phyloP scores from a whole-genome alignment of 1,140 invertebrate species.

The Choristoneura fumiferana region DNA sequence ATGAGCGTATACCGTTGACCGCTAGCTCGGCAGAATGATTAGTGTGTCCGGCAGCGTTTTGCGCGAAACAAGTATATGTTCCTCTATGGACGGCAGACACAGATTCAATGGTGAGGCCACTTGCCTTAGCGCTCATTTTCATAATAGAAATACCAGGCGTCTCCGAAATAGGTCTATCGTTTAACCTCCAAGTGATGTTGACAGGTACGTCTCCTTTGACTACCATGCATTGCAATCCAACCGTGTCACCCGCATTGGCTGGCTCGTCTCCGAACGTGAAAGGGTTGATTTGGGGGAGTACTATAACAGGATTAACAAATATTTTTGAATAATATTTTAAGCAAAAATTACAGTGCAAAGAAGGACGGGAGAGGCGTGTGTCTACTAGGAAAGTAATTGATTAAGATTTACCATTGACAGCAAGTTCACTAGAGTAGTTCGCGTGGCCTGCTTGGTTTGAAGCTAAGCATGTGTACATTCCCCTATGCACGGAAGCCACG shows the following conservation, averaged over 20 bases:
- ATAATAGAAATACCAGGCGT: slow-evolving; percentile 53
- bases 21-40: slow-evolving; percentile 79
- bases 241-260: slow-evolving; percentile 79
- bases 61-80: slow-evolving; percentile 84
- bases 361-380: not conserved
- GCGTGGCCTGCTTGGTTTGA: slow-evolving; percentile 82
- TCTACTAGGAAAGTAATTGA: not conserved
- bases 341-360: not conserved
- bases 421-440: slow-evolving; percentile 81
- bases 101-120: slow-evolving; percentile 84
- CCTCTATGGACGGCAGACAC: slow-evolving; percentile 83
- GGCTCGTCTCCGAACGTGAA: slow-evolving; percentile 79
- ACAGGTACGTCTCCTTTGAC: slow-evolving; percentile 79
- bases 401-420: slow-evolving; percentile 80
- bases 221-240: slow-evolving; percentile 77
- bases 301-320: slow-evolving; percentile 4
- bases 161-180: slow-evolving; percentile 46
- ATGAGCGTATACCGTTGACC: slow-evolving; percentile 79
- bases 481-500: slow-evolving; percentile 83
- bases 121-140: slow-evolving; percentile 83
- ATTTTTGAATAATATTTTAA: not conserved
- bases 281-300: slow-evolving; percentile 75
- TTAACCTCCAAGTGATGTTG: slow-evolving; percentile 73
- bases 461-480: slow-evolving; percentile 86
- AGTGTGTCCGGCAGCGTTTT: slow-evolving; percentile 80